These are phyloP conservation scores for Zoanthus sansibaricus DNA, from an alignment of 92 coral and sea anemone genomes.

Conservation along the genomic window DNA sequence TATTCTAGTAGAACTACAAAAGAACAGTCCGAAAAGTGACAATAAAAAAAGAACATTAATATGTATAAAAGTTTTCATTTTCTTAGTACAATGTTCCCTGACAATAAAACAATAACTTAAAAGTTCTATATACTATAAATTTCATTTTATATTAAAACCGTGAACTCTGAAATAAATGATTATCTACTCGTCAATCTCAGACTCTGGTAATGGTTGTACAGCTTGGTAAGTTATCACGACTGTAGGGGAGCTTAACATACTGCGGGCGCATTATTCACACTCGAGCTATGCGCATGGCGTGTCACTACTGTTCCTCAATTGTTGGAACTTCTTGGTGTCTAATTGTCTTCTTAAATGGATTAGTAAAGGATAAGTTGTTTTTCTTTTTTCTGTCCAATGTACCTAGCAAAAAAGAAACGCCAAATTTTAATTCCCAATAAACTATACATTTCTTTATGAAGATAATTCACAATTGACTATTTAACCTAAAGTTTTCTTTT, in stretches of 20 bases:
- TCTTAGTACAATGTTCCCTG: too few relatives aligned
- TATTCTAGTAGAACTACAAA: too few relatives aligned
- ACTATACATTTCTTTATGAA: too few relatives aligned
- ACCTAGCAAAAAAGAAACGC: slow-evolving; percentile 42
- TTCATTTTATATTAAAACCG: not conserved
- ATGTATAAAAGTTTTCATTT: too few relatives aligned
- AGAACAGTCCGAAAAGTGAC: too few relatives aligned
- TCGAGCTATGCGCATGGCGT: not conserved
- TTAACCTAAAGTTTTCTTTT: too few relatives aligned
- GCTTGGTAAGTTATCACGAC: not conserved
- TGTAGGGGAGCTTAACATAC: not conserved
- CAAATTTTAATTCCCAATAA: too few relatives aligned
- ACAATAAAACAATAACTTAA: too few relatives aligned
- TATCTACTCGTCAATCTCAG: too few relatives aligned
- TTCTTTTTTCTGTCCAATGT: slow-evolving; percentile 74
- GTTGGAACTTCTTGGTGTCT: slow-evolving; percentile 44
- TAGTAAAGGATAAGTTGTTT: slow-evolving; percentile 70
- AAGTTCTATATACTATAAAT: not conserved
- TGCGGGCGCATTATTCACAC: not conserved
- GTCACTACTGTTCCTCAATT: slow-evolving; percentile 33
- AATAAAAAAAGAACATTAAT: too few relatives aligned
- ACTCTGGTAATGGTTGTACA: too few relatives aligned
- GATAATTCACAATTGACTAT: too few relatives aligned
- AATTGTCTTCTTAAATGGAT: slow-evolving; percentile 69
- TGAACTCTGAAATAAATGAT: not conserved